Percentiles rank a stretch among this genome's conserved stretches.
These are phyloP conservation scores for Calidris pugnax DNA, from an alignment of 2,113 vertebrate genomes.

Conservation along the genomic window DNA sequence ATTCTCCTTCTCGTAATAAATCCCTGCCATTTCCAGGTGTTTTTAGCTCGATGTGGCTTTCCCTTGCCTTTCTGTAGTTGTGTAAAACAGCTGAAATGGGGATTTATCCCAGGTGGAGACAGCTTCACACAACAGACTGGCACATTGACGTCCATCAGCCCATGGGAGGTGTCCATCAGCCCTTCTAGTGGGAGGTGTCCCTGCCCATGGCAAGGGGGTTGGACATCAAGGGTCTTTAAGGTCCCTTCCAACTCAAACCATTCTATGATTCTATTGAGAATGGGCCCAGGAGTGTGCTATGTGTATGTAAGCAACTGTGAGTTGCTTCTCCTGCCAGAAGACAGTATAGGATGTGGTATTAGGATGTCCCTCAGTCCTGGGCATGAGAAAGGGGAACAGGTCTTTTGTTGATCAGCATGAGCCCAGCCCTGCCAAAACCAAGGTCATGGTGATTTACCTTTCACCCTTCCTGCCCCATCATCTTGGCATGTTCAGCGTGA, in stretches of 20 bases:
- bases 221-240: too few species aligned
- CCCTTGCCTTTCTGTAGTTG: not conserved
- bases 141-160: rapidly evolving
- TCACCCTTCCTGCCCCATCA: not conserved
- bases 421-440: not conserved
- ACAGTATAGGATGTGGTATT: not conserved
- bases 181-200: too few species aligned
- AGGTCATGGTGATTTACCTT: not conserved
- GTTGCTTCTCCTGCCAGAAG: not conserved
- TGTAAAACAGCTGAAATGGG: not conserved
- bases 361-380: not conserved
- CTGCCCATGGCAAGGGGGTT: too few species aligned
- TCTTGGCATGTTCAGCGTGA: not conserved
- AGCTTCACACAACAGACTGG: not conserved
- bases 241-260: too few species aligned
- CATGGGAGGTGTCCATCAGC: too few species aligned
- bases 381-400: not conserved
- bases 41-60: not conserved
- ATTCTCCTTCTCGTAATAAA: not conserved
- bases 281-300: not conserved
- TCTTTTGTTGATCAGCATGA: not conserved
- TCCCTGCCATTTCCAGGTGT: not conserved
- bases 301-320: not conserved
- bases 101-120: not conserved
- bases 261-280: not conserved